These are phyloP conservation scores for Sardinella longiceps DNA, from an alignment of 2,797 vertebrate species.

Conservation along the genomic window DNA sequence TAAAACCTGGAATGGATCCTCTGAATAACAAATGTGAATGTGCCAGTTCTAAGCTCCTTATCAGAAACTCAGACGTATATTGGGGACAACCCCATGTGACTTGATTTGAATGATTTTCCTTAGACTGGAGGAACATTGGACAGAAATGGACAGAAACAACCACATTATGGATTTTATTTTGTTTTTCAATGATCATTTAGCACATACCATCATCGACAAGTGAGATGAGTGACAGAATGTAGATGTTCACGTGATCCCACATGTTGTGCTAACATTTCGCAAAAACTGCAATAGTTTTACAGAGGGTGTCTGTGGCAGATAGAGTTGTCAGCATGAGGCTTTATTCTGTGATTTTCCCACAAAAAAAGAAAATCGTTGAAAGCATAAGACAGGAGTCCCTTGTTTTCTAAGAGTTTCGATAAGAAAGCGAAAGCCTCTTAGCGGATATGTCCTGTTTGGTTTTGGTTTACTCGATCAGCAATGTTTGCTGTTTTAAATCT, in stretches of 20 bases:
- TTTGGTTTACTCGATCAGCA: constrained; percentile 69
- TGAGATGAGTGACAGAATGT: neutral
- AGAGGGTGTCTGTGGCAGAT: neutral
- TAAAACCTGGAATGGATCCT: constrained; percentile 2
- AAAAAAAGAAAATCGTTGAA: constrained; percentile 63
- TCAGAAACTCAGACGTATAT: constrained; percentile 13
- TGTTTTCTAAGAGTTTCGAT: constrained; percentile 57
- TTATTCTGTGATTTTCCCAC: constrained; percentile 63
- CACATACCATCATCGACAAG: neutral
- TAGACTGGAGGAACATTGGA: neutral
- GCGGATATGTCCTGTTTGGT: constrained; percentile 70
- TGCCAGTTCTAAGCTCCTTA: constrained; percentile 3
- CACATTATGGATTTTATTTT: too few species aligned
- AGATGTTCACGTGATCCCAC: too few species aligned
- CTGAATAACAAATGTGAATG: constrained; percentile 32
- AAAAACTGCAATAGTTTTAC: neutral
- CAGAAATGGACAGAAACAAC: too few species aligned
- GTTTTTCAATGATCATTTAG: too few species aligned
- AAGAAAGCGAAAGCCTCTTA: constrained; percentile 75
- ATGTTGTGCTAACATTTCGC: neutral
- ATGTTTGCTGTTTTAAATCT: constrained; percentile 81
- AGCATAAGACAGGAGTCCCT: constrained; percentile 64
- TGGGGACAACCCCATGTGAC: neutral
- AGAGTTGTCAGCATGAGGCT: neutral
- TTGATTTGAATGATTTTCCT: neutral